Percentiles rank a stretch among this genome's conserved stretches.
These are phyloP conservation scores for Lasius platythorax DNA, from an alignment of 2,888 invertebrate species.

Conservation along the genomic window DNA sequence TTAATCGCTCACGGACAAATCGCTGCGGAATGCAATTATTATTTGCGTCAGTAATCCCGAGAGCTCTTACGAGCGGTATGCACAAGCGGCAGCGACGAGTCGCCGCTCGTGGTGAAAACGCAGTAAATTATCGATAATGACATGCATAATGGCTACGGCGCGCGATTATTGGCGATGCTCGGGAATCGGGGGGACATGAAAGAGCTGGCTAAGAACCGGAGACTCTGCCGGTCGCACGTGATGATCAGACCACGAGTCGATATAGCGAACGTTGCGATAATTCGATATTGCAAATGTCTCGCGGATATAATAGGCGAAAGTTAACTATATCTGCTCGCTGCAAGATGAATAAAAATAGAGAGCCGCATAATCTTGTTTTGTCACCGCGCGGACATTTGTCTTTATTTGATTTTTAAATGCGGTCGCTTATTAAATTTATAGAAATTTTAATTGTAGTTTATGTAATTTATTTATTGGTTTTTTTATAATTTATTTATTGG, in stretches of 20 bases:
- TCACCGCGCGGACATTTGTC: background rate
- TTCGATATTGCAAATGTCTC: conserved; percentile 33
- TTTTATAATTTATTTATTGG: background rate
- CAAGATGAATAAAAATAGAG: conserved; percentile 7
- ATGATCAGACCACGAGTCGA: conserved; percentile 27
- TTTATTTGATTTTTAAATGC: background rate
- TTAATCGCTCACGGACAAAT: conserved; percentile 43
- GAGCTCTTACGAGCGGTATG: conserved; percentile 52
- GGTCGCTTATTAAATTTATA: background rate
- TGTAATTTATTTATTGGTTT: background rate
- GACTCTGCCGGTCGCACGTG: conserved; percentile 26
- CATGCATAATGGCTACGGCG: conserved; percentile 62
- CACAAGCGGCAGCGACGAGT: conserved; percentile 30
- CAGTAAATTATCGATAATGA: conserved; percentile 70
- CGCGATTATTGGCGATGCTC: conserved; percentile 52
- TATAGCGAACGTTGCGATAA: conserved; percentile 26
- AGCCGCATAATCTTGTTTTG: background rate
- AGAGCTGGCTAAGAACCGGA: conserved; percentile 31
- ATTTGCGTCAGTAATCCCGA: conserved; percentile 55
- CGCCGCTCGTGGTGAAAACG: conserved; percentile 66
- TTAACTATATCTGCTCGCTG: background rate
- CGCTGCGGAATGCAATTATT: conserved; percentile 61
- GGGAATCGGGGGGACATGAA: conserved; percentile 48
- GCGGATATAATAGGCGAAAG: conserved; percentile 36
- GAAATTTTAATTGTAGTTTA: background rate